These are phyloP conservation scores for Lamellibrachia satsuma DNA, from an alignment of 2,888 invertebrate species.

Conservation along the genomic window DNA sequence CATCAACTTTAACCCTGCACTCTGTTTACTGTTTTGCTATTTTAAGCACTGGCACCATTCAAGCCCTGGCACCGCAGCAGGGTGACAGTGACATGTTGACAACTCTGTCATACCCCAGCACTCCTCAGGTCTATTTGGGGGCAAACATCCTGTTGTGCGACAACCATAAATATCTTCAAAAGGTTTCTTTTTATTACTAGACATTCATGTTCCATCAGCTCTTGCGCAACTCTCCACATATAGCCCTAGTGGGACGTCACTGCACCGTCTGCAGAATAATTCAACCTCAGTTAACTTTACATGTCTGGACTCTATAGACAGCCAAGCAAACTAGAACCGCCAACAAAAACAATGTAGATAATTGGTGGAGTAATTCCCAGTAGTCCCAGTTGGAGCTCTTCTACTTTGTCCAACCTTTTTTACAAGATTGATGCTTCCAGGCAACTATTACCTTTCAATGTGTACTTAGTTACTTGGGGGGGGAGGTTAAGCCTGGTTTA, in stretches of 20 bases:
- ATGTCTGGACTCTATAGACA: no score
- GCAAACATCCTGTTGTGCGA: neutral
- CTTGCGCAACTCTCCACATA: neutral
- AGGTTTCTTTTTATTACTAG: neutral
- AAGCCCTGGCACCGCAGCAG: neutral
- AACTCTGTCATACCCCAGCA: neutral
- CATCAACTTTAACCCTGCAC: neutral
- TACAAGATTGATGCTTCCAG: neutral
- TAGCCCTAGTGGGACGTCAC: neutral
- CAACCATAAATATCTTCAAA: neutral
- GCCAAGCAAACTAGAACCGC: neutral
- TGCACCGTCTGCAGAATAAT: neutral
- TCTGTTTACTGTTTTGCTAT: neutral
- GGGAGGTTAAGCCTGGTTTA: neutral
- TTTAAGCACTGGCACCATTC: neutral
- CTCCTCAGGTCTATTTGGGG: neutral
- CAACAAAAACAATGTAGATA: neutral
- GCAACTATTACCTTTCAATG: neutral
- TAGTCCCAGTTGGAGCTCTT: neutral
- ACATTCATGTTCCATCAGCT: neutral
- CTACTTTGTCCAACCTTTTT: neutral
- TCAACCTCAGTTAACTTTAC: neutral
- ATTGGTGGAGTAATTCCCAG: neutral
- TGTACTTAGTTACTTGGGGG: neutral
- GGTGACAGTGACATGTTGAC: neutral